Percentiles rank a stretch among this genome's conserved stretches.
phyloP scores from a whole-genome alignment of 2,113 vertebrate genomes.

The Phycodurus eques region DNA sequence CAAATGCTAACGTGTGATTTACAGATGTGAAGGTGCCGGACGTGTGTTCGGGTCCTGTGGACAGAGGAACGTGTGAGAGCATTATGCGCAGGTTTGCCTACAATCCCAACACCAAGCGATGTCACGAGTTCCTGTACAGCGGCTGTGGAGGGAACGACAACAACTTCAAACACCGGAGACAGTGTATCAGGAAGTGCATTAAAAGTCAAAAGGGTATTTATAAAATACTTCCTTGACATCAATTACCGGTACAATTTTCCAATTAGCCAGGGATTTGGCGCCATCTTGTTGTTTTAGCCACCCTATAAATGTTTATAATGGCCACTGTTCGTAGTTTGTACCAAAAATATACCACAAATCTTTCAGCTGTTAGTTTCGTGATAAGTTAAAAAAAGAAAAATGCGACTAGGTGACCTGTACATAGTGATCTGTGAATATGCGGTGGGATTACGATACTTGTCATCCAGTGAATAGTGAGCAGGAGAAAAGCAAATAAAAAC shows the following conservation, averaged over 20 bases:
- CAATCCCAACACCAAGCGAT: slow-evolving; percentile 66
- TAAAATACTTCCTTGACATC: background rate
- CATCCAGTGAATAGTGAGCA: too few relatives aligned
- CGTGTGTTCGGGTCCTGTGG: slow-evolving; percentile 68
- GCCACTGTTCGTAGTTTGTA: too few relatives aligned
- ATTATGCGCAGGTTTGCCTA: slow-evolving; percentile 75
- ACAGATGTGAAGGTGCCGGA: slow-evolving; percentile 60
- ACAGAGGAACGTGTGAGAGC: slow-evolving; percentile 75
- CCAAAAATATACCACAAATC: too few relatives aligned
- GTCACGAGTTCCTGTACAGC: slow-evolving; percentile 78
- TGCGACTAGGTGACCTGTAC: too few relatives aligned
- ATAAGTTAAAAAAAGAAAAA: too few relatives aligned
- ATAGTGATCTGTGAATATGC: too few relatives aligned
- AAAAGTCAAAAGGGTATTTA: slow-evolving; percentile 52
- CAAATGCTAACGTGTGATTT: background rate
- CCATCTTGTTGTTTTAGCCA: background rate
- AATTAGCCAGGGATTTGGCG: background rate
- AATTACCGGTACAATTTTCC: background rate
- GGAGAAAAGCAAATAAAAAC: too few relatives aligned
- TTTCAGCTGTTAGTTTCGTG: too few relatives aligned
- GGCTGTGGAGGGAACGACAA: slow-evolving; percentile 91
- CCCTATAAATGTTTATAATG: too few relatives aligned
- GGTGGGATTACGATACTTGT: too few relatives aligned
- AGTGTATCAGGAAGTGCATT: slow-evolving; percentile 76
- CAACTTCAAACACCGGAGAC: slow-evolving; percentile 76